Evolutionary conservation across 2,797 vertebrate genomes (phyloP).

Genomic region (Pristis pectinata): DNA sequence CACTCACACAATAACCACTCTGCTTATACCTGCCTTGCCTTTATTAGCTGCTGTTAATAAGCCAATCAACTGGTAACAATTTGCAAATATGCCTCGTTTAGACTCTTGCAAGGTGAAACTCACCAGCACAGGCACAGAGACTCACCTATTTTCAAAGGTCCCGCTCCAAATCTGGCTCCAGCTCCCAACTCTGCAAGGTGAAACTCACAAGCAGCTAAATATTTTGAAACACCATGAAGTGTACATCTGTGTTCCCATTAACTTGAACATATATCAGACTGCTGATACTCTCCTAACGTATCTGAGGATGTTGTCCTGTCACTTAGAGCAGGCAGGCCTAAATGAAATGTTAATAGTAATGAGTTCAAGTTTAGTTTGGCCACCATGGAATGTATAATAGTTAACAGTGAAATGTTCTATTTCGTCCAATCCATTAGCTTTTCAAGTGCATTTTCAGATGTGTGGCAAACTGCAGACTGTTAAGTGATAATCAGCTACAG

Average conservation of each 20-base stretch:
- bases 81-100: too few species aligned
- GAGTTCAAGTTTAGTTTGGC: background rate
- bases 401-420: background rate
- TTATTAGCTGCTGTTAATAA: too few species aligned
- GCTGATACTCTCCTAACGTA: background rate
- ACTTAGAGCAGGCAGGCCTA: background rate
- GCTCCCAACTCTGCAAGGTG: too few species aligned
- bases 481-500: slow-evolving; percentile 28
- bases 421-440: background rate
- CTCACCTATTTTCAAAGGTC: too few species aligned
- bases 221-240: background rate
- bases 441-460: background rate
- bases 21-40: too few species aligned
- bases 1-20: too few species aligned
- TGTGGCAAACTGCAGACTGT: slow-evolving; percentile 9
- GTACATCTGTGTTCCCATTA: background rate
- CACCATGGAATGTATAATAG: background rate
- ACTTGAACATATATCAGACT: background rate
- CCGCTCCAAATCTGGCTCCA: too few species aligned
- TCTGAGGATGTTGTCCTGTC: too few species aligned
- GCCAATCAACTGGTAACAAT: too few species aligned
- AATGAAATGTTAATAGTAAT: background rate
- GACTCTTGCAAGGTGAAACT: too few species aligned
- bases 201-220: too few species aligned
- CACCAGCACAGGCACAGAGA: too few species aligned